Evolutionary conservation across 92 coral and sea anemone species (phyloP), one percentile per base, ranked within the genome.

Genomic region (Bergia sp.): DNA sequence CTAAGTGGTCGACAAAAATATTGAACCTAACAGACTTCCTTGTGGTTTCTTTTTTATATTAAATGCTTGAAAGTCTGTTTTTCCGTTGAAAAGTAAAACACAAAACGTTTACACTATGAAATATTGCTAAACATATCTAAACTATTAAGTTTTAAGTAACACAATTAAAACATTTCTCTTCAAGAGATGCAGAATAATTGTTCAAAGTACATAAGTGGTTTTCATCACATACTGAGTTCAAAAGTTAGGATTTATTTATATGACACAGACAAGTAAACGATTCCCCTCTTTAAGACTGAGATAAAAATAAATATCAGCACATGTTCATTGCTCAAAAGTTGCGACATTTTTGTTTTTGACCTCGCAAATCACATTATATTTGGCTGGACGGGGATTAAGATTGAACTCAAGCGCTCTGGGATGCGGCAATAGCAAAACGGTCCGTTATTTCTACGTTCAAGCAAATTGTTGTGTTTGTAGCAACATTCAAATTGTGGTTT

Each of bases 401-500:
- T 13, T 55, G n/a, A 15, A 29, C 18, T 23, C 7, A 5, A 10
- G 7, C 39, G 38, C 36, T 53, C 66, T 37, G 45, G 76, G 78
- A 84, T 41, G 78, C 79, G 77, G 58, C 23, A 44, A 37, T 1
- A 13, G 44, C 78, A 44, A 44, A 69, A 43, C 61, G 15, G 39
- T 7, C 58, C 38, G 49, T 36, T 69, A 67, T 84, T 71, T 69
- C 64, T 55, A 37, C 13, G 74, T 13, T 50, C 1, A 37, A 42
- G 71, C 37, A 64, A 82, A 23, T 21, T 61, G 58, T 44, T 47
- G 44, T 37, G 66, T 45, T 71, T 43, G 43, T 71, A 71, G 23
- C 43, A 29, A 72, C 67, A 71, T 84, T 49, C 57, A 49, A 47
- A 36, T 72, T 71, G 79, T 69, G 64, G 78, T 69, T 67, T 79